A percentile compares a stretch with the other conserved stretches of the same genome.
These are phyloP conservation scores for Coenonympha glycerion DNA, from an alignment of 2,888 invertebrate genomes.

Conservation along the genomic window DNA sequence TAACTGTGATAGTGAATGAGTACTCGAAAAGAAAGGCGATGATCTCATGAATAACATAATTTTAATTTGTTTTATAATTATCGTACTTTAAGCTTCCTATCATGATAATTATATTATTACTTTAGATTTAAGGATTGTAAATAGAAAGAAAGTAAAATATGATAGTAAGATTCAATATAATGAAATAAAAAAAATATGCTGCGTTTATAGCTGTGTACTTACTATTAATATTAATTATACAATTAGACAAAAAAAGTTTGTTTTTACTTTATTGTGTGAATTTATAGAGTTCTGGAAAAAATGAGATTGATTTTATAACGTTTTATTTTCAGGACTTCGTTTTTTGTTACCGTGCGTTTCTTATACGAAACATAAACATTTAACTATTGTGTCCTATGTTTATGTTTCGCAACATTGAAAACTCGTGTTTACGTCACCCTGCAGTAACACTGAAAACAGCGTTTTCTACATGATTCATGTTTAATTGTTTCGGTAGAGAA, in stretches of 20 bases:
- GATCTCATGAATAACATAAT: conserved; percentile 30
- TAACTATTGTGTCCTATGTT: too few relatives aligned
- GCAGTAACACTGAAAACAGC: too few relatives aligned
- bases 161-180: conserved; percentile 11
- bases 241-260: conserved; percentile 13
- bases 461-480: too few relatives aligned
- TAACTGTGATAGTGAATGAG: conserved; percentile 67
- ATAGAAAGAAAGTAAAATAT: conserved; percentile 24
- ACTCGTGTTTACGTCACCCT: too few relatives aligned
- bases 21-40: conserved; percentile 33
- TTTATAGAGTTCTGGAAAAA: too few relatives aligned
- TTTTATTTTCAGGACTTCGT: too few relatives aligned
- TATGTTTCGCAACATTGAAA: too few relatives aligned
- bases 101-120: conserved; percentile 17
- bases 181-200: conserved; percentile 28
- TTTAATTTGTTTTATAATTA: conserved; percentile 9
- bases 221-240: conserved; percentile 27
- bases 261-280: not conserved
- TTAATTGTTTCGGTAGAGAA: too few relatives aligned
- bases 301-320: too few relatives aligned
- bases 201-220: conserved; percentile 51
- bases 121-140: conserved; percentile 22
- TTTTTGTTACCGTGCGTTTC: too few relatives aligned
- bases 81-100: conserved; percentile 14
- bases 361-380: too few relatives aligned